Evolutionary conservation across 2,888 invertebrate genomes (phyloP).

Genomic region (Suillia variegata): DNA sequence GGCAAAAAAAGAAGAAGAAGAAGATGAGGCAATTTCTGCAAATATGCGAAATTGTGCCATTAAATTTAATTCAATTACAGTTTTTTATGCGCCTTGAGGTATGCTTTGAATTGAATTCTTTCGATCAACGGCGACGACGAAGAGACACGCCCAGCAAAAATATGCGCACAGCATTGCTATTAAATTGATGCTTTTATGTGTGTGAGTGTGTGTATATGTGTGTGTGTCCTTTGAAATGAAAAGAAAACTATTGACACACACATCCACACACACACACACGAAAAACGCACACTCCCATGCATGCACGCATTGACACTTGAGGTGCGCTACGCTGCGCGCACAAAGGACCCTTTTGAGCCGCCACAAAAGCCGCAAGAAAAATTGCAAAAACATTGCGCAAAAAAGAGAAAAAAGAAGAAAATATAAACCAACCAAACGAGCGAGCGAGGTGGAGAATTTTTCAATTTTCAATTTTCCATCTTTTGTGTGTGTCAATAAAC

Average conservation of each 20-base stretch:
- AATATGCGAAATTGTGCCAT: conserved; percentile 50
- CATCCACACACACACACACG: not conserved
- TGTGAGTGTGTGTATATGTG: too few relatives aligned
- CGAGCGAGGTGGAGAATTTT: conserved; percentile 3
- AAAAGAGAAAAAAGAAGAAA: conserved; percentile 19
- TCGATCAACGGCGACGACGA: not conserved
- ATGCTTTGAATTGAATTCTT: conserved; percentile 12
- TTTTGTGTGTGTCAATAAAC: conserved; percentile 52
- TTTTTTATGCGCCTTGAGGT: conserved; percentile 21
- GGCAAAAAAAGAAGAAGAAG: too few relatives aligned
- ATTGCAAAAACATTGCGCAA: conserved; percentile 29
- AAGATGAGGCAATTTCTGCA: conserved; percentile 4
- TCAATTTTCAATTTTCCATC: conserved; percentile 46
- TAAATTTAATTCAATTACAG: conserved; percentile 53
- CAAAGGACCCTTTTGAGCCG: conserved; percentile 43
- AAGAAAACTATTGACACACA: not conserved
- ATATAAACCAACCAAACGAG: not conserved
- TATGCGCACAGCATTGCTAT: conserved; percentile 1
- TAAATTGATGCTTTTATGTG: not conserved
- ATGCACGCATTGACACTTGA: not conserved
- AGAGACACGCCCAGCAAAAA: not conserved
- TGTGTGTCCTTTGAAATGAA: not conserved
- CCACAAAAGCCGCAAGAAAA: conserved; percentile 29
- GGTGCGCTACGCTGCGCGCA: conserved; percentile 30
- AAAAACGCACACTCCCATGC: not conserved